Conservation (phyloP, 1,140 invertebrate genomes). For the Orchestia grillus region DNA sequence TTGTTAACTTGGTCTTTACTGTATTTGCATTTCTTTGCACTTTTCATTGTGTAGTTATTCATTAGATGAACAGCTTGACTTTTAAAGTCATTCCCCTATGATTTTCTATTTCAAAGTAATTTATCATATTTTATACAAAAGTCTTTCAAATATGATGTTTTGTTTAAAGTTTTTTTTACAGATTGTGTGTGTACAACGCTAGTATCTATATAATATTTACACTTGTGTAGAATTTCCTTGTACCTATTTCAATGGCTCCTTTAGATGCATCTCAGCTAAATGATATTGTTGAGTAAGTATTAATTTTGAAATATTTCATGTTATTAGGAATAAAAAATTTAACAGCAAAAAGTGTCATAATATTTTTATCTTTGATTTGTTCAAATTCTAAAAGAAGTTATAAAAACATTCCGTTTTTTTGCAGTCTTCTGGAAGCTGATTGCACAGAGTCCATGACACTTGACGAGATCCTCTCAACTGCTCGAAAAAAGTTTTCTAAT, state of each 20-base stretch:
- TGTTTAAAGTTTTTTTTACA: no score
- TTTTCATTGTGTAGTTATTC: no score
- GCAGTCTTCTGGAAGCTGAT: neutral
- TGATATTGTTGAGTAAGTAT: neutral
- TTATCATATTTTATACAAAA: no score
- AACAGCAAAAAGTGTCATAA: neutral
- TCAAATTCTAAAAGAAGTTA: neutral
- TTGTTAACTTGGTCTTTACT: no score
- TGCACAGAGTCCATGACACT: neutral
- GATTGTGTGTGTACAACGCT: no score
- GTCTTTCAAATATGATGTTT: no score
- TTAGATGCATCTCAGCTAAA: neutral
- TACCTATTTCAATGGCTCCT: neutral
- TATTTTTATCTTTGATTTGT: neutral
- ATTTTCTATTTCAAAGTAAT: no score
- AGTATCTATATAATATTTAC: no score
- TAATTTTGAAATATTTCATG: neutral
- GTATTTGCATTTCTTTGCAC: no score
- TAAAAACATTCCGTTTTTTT: neutral
- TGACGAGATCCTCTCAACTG: conserved; percentile 20
- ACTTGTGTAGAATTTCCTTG: neutral
- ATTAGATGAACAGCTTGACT: no score
- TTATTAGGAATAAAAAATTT: neutral
- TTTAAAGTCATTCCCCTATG: no score
- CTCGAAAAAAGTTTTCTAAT: conserved; percentile 22